Evolutionary conservation across 2,797 vertebrate species (phyloP), one percentile per base, ranked within the genome.

Genomic region (Chromobotia macracanthus): DNA sequence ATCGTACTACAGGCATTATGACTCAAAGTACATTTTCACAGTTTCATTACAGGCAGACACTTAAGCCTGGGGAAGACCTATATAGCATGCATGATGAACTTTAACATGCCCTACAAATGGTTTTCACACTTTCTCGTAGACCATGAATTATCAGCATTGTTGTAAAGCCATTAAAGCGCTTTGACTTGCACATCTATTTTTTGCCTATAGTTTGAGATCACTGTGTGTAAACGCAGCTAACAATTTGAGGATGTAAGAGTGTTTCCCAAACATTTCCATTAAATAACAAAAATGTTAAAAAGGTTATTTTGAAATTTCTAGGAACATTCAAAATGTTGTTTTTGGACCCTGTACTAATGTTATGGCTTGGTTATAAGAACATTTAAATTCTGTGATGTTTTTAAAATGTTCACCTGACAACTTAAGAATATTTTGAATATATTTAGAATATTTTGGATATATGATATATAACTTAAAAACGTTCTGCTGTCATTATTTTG

Each of bases 11-110:
- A 46, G 13, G 15, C 35, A n/a, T 78, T 53, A 23, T 83, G 82
- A 83, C 73, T 77, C 72, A 77, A 21, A 72, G 65, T 51, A 28
- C 23, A 19, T 75, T 63, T 31, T 72, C 19, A 44, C 8, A 75
- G 61, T 38, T 50, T 70, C 64, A 77, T 35, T 67, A 46, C 31
- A 61, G 13, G 18, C 19, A 31, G 38, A 21, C 10, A 53, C 3
- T 41, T 13, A 21, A 9, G 61, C 31, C 16, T 38, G 31, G 16
- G 61, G 61, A 63, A 63, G 28, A 64, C 61, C 18, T 38, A 64
- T 19, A 16, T 8, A 61, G 5, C 13, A 9, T 10, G 5, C 38
- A 48, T 35, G 18, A 60, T 68, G 41, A 68, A 77, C 38, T 41
- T 41, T 41, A 4, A 41, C 38, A 61, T 61, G 9, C 7, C 7